A percentile compares a stretch with the other conserved stretches of the same genome.
Conservation (phyloP, 2,113 vertebrate species). For the Menidia beryllina region DNA sequence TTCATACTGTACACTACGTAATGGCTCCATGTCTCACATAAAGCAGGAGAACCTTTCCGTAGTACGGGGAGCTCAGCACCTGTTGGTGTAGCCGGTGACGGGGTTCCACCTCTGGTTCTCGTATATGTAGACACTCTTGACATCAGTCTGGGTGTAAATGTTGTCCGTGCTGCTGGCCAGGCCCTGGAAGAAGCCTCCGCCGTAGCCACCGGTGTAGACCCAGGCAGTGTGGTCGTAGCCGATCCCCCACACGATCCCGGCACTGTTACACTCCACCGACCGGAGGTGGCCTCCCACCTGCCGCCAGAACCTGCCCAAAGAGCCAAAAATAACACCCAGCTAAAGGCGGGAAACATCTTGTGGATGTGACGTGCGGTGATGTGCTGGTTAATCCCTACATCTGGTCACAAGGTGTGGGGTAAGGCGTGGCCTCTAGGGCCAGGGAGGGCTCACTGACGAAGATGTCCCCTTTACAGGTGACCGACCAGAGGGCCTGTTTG, state of each 20-base stretch:
- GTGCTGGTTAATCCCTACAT: constrained; percentile 82
- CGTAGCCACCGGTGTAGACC: constrained; percentile 91
- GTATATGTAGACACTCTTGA: constrained; percentile 92
- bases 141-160: constrained; percentile 89
- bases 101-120: constrained; percentile 99
- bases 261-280: constrained; percentile 87
- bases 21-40: neutral
- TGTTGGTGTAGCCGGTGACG: constrained; percentile 92
- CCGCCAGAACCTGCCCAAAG: constrained; percentile 90
- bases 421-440: constrained; percentile 84
- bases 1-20: too few relatives aligned
- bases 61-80: constrained; percentile 68
- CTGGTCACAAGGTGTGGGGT: constrained; percentile 89
- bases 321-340: neutral
- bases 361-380: neutral
- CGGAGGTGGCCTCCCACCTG: constrained; percentile 95
- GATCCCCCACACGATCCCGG: constrained; percentile 93
- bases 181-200: constrained; percentile 92
- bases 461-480: constrained; percentile 96
- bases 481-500: constrained; percentile 93
- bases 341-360: neutral
- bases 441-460: constrained; percentile 93
- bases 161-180: constrained; percentile 90
- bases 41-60: neutral
- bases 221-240: constrained; percentile 93